Percentiles rank a stretch among this genome's conserved stretches.
Conservation (phyloP, 2,888 invertebrate species). For the Troides aeacus region DNA sequence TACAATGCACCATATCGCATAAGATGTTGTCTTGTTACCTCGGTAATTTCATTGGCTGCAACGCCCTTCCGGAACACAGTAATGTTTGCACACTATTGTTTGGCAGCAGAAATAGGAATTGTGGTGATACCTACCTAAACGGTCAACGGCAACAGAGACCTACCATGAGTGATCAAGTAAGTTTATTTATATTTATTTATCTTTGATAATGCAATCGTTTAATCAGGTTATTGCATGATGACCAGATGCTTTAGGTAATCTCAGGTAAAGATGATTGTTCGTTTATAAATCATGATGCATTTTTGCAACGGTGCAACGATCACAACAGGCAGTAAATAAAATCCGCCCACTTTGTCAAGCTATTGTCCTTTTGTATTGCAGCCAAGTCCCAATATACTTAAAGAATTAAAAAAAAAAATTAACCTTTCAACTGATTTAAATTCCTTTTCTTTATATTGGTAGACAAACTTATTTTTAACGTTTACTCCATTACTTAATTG, state of each 20-base stretch:
- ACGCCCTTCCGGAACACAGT: too few species aligned
- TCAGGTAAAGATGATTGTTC: not conserved
- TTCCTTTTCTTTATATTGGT: not conserved
- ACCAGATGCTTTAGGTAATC: not conserved
- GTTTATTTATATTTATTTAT: too few species aligned
- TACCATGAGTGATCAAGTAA: too few species aligned
- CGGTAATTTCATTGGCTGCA: too few species aligned
- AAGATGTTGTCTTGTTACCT: too few species aligned
- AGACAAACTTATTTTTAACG: too few species aligned
- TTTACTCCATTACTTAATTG: too few species aligned
- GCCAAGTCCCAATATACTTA: not conserved
- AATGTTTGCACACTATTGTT: too few species aligned
- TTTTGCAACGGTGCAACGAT: constrained; percentile 56
- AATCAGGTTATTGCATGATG: not conserved
- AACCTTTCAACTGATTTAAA: not conserved
- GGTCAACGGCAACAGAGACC: too few species aligned
- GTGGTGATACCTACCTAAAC: too few species aligned
- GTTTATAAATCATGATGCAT: constrained; percentile 5
- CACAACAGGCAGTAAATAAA: constrained; percentile 70
- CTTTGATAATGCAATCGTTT: not conserved
- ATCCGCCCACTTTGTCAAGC: constrained; percentile 60
- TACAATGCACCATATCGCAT: too few species aligned
- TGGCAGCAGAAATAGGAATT: too few species aligned
- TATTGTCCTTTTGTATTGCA: constrained; percentile 28
- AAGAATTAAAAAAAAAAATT: not conserved